These are phyloP conservation scores for human (Homo sapiens) DNA, from an alignment of 2,113 vertebrate genomes.

Conservation along the genomic window DNA sequence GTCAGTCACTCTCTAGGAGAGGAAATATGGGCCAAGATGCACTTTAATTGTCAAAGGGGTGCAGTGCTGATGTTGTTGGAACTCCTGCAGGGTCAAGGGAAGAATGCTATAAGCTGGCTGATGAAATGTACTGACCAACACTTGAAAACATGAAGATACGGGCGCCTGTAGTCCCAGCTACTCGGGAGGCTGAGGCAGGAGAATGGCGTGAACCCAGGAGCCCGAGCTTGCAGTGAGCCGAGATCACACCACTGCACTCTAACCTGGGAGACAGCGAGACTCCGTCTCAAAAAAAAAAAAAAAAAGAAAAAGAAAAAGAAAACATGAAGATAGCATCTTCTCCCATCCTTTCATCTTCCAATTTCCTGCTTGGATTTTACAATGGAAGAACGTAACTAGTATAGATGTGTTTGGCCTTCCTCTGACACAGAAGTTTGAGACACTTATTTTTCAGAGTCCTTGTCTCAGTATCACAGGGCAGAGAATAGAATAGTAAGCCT, in stretches of 20 bases:
- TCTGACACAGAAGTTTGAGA: background rate
- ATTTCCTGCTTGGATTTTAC: background rate
- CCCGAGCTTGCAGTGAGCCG: too few relatives aligned
- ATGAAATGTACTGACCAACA: background rate
- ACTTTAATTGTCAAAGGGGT: background rate
- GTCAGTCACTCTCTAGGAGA: background rate
- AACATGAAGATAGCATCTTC: background rate
- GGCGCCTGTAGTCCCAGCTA: too few relatives aligned
- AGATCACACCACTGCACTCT: too few relatives aligned
- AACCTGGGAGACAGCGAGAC: too few relatives aligned
- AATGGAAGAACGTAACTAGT: background rate
- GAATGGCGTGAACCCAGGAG: too few relatives aligned
- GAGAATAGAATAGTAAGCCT: background rate
- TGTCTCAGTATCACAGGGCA: background rate
- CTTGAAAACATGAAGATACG: background rate
- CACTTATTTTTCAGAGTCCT: background rate
- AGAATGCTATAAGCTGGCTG: background rate
- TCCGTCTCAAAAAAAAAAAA: too few relatives aligned
- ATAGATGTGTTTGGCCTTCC: background rate
- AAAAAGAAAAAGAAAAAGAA: background rate
- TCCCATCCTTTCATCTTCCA: background rate
- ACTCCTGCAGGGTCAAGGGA: background rate
- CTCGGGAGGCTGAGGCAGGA: too few relatives aligned
- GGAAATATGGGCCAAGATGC: background rate
- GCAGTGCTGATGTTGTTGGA: background rate